phyloP scores from a whole-genome alignment of 2,888 invertebrate genomes.

The Drosophila anomelani region DNA sequence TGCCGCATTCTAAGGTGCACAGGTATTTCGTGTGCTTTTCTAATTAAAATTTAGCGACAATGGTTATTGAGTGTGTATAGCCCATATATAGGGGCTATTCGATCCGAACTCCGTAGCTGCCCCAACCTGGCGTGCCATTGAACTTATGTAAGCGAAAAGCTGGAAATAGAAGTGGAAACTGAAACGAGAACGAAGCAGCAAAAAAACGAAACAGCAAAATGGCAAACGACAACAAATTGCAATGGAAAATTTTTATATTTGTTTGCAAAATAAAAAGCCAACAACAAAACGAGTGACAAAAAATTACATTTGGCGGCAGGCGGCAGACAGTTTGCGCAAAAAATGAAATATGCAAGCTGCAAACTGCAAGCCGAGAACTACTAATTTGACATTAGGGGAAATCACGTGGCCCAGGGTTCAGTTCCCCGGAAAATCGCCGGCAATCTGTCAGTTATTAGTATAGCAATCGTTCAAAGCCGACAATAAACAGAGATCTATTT shows the following conservation, averaged over 20 bases:
- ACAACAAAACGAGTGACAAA: conserved; percentile 43
- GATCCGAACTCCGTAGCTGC: conserved; percentile 40
- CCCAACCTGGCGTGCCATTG: conserved; percentile 65
- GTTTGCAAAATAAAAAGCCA: conserved; percentile 55
- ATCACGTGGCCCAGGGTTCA: conserved; percentile 59
- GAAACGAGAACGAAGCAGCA: conserved; percentile 29
- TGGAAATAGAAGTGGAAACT: conserved; percentile 36
- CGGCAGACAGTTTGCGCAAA: background rate
- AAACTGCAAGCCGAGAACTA: conserved; percentile 22
- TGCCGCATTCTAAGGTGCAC: conserved; percentile 41
- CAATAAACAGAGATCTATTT: conserved; percentile 23
- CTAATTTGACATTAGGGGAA: conserved; percentile 26
- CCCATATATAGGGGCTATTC: conserved; percentile 13
- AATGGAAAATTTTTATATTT: conserved; percentile 66
- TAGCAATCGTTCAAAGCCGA: conserved; percentile 27
- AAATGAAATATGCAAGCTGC: conserved; percentile 11
- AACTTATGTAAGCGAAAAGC: conserved; percentile 74
- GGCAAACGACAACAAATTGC: conserved; percentile 66
- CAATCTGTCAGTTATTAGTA: conserved; percentile 38
- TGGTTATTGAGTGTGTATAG: conserved; percentile 2
- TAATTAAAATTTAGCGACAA: conserved; percentile 56
- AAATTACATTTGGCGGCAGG: conserved; percentile 34
- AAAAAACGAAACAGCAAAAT: conserved; percentile 53
- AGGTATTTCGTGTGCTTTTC: conserved; percentile 40
- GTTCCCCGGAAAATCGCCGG: conserved; percentile 38